Evolutionary conservation across 2,888 invertebrate genomes (phyloP).

Genomic region (Nemoura dubitans): DNA sequence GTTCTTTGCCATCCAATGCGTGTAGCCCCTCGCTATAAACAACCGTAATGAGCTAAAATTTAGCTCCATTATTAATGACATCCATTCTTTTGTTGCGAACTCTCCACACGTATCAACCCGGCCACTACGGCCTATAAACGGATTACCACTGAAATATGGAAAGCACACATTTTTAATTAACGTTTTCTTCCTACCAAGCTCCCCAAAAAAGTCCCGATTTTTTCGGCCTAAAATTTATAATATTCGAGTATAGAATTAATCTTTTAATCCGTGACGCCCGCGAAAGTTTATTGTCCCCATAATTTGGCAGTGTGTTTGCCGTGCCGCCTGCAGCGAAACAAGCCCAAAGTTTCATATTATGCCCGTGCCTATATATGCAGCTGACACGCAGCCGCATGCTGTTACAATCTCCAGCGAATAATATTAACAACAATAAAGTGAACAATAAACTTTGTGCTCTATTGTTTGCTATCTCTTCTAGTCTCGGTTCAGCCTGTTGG

Average conservation of each 20-base stretch:
- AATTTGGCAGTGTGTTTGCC: not conserved
- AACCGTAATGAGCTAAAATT: not conserved
- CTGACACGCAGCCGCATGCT: not conserved
- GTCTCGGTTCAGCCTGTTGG: not conserved
- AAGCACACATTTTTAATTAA: conserved; percentile 12
- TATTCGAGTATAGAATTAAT: not conserved
- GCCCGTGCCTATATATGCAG: not conserved
- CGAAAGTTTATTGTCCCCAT: not conserved
- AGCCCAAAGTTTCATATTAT: not conserved
- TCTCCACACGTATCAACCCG: not conserved
- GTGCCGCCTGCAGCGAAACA: not conserved
- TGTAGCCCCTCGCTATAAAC: not conserved
- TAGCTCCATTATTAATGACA: not conserved
- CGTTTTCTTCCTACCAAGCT: not conserved
- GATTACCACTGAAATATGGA: not conserved
- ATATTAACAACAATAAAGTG: conserved; percentile 12
- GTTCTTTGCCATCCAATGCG: not conserved
- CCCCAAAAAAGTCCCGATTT: not conserved
- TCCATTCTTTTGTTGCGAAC: not conserved
- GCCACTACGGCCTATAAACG: not conserved
- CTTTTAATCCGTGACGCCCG: not conserved
- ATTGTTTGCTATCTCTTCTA: not conserved
- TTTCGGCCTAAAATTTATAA: not conserved
- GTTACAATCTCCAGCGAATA: not conserved
- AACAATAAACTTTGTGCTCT: not conserved